These are phyloP conservation scores for Pemphredon lugubris DNA, from an alignment of 2,888 invertebrate genomes.

Conservation along the genomic window DNA sequence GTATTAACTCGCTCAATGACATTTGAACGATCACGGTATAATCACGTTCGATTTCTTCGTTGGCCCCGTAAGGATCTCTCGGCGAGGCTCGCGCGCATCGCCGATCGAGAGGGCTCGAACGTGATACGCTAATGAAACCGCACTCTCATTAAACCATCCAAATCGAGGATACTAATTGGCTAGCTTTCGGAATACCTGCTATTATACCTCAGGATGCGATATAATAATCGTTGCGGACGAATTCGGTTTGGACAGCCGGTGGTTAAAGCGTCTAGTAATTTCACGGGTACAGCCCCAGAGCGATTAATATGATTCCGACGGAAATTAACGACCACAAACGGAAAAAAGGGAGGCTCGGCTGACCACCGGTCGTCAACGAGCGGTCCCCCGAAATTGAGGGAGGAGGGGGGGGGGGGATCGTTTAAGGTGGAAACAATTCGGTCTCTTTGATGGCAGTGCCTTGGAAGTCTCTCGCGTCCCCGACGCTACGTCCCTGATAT, in stretches of 20 bases:
- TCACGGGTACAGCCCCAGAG: constrained; percentile 68
- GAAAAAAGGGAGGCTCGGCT: constrained; percentile 46
- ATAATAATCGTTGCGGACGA: constrained; percentile 74
- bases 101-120: constrained; percentile 40
- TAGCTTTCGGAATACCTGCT: constrained; percentile 72
- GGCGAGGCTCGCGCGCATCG: constrained; percentile 51
- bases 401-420: constrained; percentile 21
- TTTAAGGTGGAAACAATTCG: constrained; percentile 11
- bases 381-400: constrained; percentile 27
- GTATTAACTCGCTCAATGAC: constrained; percentile 51
- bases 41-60: constrained; percentile 63
- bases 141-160: constrained; percentile 68
- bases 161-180: constrained; percentile 72
- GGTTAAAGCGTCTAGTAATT: constrained; percentile 74
- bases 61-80: constrained; percentile 39
- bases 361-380: constrained; percentile 24
- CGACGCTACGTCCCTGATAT: too few species aligned
- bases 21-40: constrained; percentile 58
- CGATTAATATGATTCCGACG: constrained; percentile 70
- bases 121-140: constrained; percentile 69
- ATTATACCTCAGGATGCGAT: constrained; percentile 73
- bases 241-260: constrained; percentile 72
- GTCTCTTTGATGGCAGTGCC: not conserved
- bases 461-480: too few species aligned
- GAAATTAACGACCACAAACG: constrained; percentile 67